These are phyloP conservation scores for Asarcornis scutulata DNA, from an alignment of 2,113 vertebrate species.

Conservation along the genomic window DNA sequence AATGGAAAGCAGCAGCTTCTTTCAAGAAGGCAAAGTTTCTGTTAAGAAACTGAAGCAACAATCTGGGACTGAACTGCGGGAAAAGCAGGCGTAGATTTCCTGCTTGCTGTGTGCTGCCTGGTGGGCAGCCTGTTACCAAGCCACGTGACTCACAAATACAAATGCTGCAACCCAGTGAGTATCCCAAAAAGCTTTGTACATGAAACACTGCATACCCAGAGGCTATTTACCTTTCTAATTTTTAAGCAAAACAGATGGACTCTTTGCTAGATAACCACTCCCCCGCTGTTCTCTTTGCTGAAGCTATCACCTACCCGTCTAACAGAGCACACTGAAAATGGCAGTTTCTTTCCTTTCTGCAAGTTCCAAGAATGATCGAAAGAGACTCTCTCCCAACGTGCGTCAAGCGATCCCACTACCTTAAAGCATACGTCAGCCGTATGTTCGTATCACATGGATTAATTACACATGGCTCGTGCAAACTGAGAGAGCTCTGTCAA, in stretches of 20 bases:
- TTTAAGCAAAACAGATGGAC: slow-evolving; percentile 44
- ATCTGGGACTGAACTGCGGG: slow-evolving; percentile 24
- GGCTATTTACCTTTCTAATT: slow-evolving; percentile 56
- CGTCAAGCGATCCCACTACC: neutral
- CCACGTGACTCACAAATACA: neutral
- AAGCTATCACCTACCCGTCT: neutral
- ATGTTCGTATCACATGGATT: neutral
- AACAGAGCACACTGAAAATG: neutral
- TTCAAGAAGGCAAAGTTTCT: neutral
- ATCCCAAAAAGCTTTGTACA: slow-evolving; percentile 21
- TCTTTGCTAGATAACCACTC: slow-evolving; percentile 17
- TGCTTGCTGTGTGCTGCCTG: neutral
- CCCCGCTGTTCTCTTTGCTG: neutral
- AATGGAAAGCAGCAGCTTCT: neutral
- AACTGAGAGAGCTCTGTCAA: neutral
- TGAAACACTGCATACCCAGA: neutral
- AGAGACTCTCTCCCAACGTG: neutral
- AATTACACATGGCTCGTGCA: slow-evolving; percentile 27
- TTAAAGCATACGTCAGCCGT: neutral
- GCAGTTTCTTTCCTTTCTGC: neutral
- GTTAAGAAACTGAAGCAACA: slow-evolving; percentile 17
- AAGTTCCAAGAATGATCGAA: neutral
- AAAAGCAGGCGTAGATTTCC: neutral
- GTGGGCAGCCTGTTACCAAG: slow-evolving; percentile 51
- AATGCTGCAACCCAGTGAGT: slow-evolving; percentile 1